Evolutionary conservation across 2,888 invertebrate species (phyloP).

Genomic region (Microctonus aethiopoides): DNA sequence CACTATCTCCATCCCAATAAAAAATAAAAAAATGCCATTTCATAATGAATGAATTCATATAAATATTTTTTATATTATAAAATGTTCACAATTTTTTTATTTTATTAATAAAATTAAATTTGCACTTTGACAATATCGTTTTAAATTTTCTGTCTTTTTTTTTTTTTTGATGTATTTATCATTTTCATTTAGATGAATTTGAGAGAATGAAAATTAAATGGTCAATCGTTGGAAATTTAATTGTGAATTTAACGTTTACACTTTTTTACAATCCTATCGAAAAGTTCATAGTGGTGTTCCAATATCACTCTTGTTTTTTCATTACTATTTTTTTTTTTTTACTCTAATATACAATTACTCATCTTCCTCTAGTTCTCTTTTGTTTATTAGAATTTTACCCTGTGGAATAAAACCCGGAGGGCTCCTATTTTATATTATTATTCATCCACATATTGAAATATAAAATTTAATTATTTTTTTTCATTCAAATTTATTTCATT

Average conservation of each 20-base stretch:
- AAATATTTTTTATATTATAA: too few species aligned
- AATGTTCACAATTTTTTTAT: too few species aligned
- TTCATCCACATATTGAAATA: neutral
- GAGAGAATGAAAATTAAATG: conserved; percentile 14
- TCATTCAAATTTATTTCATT: neutral
- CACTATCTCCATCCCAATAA: neutral
- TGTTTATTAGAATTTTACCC: neutral
- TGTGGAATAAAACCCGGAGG: neutral
- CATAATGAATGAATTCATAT: too few species aligned
- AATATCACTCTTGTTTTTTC: neutral
- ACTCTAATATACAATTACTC: neutral
- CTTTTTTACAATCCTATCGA: too few species aligned
- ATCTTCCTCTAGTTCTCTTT: neutral
- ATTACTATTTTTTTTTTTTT: neutral
- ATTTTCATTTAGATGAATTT: neutral
- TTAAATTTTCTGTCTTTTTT: too few species aligned
- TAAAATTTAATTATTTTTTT: neutral
- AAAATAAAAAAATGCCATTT: too few species aligned
- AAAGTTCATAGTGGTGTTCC: too few species aligned
- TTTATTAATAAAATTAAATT: too few species aligned
- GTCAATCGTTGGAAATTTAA: conserved; percentile 1
- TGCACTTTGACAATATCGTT: too few species aligned
- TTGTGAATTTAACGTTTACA: conserved; percentile 11
- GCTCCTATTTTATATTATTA: neutral
- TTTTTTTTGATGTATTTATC: neutral